Evolutionary conservation across 2,797 vertebrate genomes (phyloP), one percentile per base, ranked within the genome.

Genomic region (Sebastes itinus): DNA sequence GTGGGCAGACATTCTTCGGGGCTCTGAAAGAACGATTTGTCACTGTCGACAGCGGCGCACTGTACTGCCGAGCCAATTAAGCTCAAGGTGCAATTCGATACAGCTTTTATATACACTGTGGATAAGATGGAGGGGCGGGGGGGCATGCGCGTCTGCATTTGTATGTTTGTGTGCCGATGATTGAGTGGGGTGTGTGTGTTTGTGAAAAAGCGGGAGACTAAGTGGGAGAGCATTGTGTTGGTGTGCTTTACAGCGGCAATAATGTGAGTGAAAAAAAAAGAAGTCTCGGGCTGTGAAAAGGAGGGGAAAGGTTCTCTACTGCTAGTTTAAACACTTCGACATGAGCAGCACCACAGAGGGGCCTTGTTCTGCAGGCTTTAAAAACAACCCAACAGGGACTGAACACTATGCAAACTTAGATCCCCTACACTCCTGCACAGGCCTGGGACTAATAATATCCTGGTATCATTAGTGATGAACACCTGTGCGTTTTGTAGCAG

Each of bases 1-100:
- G 78, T 80, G 89, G 89, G 86, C 88, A 85, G 89, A 90, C 93
- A 92, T 92, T 95, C 92, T 93, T 89, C 12, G 23, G 87, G 83
- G 80, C 87, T 86, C 87, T 94, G 93, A 95, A 95, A 94, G 93
- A 89, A 61, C 82, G 89, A 95, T 95, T 95, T 95, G 95, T 96
- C 95, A 95, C 91, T 88, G 92, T 94, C 75, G 88, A 95, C 94
- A 94, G 93, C 92, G 7, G 80, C 56, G 56, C 93, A 93, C 93
- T 94, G 93, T 95, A 95, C 90, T 65, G 82, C 93, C 68, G 90
- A 90, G 94, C 91, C 95, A 95, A 95, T 95, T 95, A 95, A 94
- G 92, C 82, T 90, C 85, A 92, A 94, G 91, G 88, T 94, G 95
- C 91, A 95, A 96, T 90, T 95, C 72, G 93, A 96, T 95, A 93